These are phyloP conservation scores for Raja brachyura DNA, from an alignment of 2,113 vertebrate species.

Conservation along the genomic window DNA sequence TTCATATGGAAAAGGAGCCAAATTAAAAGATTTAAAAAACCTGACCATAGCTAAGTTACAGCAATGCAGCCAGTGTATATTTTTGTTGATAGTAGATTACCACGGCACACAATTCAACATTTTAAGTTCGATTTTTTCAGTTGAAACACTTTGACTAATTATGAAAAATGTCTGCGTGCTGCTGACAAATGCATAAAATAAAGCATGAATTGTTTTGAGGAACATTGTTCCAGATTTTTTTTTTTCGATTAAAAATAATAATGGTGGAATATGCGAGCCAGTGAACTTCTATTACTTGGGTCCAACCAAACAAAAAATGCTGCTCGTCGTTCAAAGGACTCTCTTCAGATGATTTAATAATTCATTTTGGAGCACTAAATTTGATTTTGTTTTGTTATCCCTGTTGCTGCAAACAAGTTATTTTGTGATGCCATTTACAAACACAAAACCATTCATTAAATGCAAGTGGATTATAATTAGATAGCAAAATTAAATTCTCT, in stretches of 20 bases:
- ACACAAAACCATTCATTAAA: no score
- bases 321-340: not conserved
- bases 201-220: not conserved
- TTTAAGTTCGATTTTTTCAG: no score
- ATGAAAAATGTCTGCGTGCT: not conserved
- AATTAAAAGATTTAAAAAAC: not conserved
- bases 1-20: not conserved
- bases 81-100: not conserved
- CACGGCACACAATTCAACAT: not conserved
- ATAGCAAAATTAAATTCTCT: not conserved
- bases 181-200: not conserved
- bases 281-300: not conserved
- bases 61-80: not conserved
- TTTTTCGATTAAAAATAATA: not conserved
- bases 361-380: not conserved
- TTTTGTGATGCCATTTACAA: not conserved
- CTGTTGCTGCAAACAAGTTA: slow-evolving; percentile 1
- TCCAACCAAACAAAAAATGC: not conserved
- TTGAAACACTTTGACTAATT: no score
- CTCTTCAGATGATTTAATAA: not conserved
- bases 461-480: not conserved
- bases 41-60: not conserved
- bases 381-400: not conserved
- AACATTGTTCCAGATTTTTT: not conserved
- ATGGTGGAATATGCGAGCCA: not conserved